Evolutionary conservation across 2,797 vertebrate genomes (phyloP), one percentile per base, ranked within the genome.

Genomic region (Alauda arvensis): DNA sequence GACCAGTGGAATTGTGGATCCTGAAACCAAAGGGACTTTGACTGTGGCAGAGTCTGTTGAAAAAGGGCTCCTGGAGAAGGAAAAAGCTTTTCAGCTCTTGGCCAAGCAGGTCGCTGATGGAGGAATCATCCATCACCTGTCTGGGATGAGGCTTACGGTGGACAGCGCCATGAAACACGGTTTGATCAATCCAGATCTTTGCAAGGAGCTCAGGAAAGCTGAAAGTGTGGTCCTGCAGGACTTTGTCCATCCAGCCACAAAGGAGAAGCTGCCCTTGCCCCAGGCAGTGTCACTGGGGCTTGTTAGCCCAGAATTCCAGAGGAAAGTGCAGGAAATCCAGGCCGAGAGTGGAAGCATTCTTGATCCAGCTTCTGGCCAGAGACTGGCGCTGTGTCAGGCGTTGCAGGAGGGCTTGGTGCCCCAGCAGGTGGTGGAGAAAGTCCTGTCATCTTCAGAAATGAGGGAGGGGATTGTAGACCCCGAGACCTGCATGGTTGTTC

Each of bases 121-220:
- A 72, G 99, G 99, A 45, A 96, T 99, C 92, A 96, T 99, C 93
- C 98, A 99, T 61, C 98, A 98, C 56, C 46, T 88, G 62, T 99
- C 98, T 82, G 98, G 99, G 37, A 95, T 98, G 94, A 98, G 98
- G 84, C 97, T 99, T 49, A 96, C 97, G 1, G 98, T 99, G 69
- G 95, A 95, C 19, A 96, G 97, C 37, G 98, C 99, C 3, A 78
- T 98, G 76, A 96, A 96, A 49, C 97, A 98, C 53, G 97, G 97
- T 68, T 96, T 99, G 39, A 95, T 99, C 24, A 81, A 96, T 85
- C 91, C 96, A 37, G 98, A 96, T 29, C 78, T 98, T 14, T 97
- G 96, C 49, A 56, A 95, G 10, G 97, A 98, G 19, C 97, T 99
- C 42, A 96, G 10, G 43, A 93, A 94, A 75, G 94, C 96, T 78